Evolutionary conservation across 2,113 vertebrate genomes (phyloP).

Genomic region (Thinocorus orbignyianus): DNA sequence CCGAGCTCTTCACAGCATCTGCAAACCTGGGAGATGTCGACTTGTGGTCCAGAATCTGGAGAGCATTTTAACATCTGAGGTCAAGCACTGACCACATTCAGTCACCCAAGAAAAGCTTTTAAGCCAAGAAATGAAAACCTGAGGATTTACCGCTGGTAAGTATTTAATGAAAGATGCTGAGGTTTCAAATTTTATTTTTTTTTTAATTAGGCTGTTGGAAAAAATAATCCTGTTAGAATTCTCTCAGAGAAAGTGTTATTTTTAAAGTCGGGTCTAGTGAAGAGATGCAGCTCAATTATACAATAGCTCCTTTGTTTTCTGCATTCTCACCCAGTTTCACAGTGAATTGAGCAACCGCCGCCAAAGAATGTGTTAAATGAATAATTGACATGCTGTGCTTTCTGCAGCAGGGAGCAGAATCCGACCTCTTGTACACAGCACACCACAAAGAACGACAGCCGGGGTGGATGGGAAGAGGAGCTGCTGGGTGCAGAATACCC

Average conservation of each 20-base stretch:
- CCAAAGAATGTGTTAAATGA: not conserved
- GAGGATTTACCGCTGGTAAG: not conserved
- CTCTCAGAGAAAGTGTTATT: not conserved
- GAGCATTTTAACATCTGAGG: not conserved
- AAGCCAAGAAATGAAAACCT: not conserved
- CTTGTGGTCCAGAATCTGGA: not conserved
- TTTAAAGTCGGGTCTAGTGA: not conserved
- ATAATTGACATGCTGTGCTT: not conserved
- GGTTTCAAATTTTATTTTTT: not conserved
- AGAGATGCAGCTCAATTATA: not conserved
- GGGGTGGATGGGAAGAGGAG: not conserved
- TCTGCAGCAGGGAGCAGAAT: not conserved
- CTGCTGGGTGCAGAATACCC: not conserved
- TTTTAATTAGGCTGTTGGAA: not conserved
- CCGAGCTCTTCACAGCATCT: not conserved
- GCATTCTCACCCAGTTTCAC: constrained; percentile 5
- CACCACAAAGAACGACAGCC: accelerated
- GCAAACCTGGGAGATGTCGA: not conserved
- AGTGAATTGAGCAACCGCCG: not conserved
- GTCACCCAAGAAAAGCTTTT: not conserved
- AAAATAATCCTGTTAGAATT: not conserved
- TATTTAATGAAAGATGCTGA: not conserved
- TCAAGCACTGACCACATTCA: not conserved
- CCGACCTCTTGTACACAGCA: not conserved
- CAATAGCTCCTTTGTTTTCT: constrained; percentile 12